Evolutionary conservation across 2,113 vertebrate genomes (phyloP), one percentile per base, ranked within the genome.

Genomic region (Eclectus roratus): DNA sequence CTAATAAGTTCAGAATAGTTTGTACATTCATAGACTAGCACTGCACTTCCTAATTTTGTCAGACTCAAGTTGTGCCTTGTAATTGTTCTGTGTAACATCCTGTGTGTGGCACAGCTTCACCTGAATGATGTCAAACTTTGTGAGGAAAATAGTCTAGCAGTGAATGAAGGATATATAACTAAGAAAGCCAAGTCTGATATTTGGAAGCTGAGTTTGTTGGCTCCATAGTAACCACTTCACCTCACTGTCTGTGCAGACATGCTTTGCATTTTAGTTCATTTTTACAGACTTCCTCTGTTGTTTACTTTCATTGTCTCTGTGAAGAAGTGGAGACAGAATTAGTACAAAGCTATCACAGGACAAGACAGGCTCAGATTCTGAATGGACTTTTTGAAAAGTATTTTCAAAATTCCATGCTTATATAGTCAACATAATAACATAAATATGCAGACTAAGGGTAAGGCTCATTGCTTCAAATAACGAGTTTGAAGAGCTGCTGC

Each of bases 191-290:
- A 94, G 91, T 77, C 91, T 95, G 96, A 96, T 97, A 98, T 96
- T 97, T 97, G 94, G 92, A 94, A 92, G 90, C 91, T 56, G 65
- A 95, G 94, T 97, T 92, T 93, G 94, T 91, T 97, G 97, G 91
- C 91, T 86, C 98, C 98, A 98, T 98, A 97, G 98, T 97, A 98
- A 99, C 98, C 89, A 91, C 85, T 96, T 97, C 96, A 96, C 96
- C 95, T 85, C 81, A 85, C 69, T 95, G 92, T 88, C 94, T 98
- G 92, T 46, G 89, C 95, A 97, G 97, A 98, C 98, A 98, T 98
- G 98, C 97, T 97, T 92, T 95, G 97, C 96, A 98, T 98, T 98
- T 97, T 96, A 98, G 93, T 83, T 96, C 76, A 97, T 82, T 92
- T 87, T 81, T 93, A 89, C 66, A 94, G 94, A 77, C 84, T 91